Evolutionary conservation across 2,113 vertebrate genomes (phyloP).

Genomic region (Eidolon helvum): DNA sequence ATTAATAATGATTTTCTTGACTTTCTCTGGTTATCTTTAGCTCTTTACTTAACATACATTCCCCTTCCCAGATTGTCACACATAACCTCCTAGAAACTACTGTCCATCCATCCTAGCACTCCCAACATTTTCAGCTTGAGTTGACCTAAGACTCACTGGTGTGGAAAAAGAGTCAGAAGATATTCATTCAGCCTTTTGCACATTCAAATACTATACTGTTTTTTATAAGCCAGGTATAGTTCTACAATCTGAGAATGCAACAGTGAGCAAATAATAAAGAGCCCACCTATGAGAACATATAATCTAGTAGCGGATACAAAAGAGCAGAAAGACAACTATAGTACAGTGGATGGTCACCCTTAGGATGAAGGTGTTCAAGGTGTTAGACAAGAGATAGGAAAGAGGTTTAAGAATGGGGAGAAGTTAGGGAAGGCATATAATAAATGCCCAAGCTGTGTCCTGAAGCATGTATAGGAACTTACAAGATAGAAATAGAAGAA

Average conservation of each 20-base stretch:
- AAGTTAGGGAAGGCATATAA: not conserved
- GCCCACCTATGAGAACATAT: not conserved
- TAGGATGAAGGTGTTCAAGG: not conserved
- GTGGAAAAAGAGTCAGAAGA: not conserved
- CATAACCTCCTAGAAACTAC: not conserved
- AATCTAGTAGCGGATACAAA: not conserved
- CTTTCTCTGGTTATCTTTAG: not conserved
- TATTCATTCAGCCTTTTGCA: not conserved
- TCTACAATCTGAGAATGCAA: not conserved
- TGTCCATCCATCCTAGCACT: not conserved
- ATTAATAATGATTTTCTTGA: conserved; percentile 13
- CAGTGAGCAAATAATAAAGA: not conserved
- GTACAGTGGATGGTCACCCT: not conserved
- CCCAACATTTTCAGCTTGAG: not conserved
- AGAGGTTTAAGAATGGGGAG: not conserved
- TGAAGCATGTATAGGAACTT: not conserved
- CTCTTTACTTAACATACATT: not conserved
- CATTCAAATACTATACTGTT: not conserved
- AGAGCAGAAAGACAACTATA: not conserved
- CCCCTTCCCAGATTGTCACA: not conserved
- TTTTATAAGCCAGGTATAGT: not conserved
- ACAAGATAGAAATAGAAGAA: not conserved
- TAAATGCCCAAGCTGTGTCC: not conserved
- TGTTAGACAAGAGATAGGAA: not conserved
- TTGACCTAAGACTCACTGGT: not conserved